These are phyloP conservation scores for Callospermophilus lateralis DNA, from an alignment of 2,113 vertebrate species.

Conservation along the genomic window DNA sequence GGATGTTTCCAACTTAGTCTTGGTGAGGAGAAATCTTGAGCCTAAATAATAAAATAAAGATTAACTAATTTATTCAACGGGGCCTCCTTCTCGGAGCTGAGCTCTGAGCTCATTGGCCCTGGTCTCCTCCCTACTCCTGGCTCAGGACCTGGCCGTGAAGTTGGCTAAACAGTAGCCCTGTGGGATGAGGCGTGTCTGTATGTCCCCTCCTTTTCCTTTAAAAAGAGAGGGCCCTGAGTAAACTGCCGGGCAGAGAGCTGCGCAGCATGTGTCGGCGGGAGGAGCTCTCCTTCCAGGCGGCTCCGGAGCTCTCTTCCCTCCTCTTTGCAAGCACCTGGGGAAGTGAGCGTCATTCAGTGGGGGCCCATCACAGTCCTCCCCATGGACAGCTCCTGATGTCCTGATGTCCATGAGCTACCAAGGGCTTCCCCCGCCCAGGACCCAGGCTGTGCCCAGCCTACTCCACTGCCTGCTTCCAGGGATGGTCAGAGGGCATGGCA, in stretches of 20 bases:
- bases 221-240: not conserved
- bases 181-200: fast-evolving
- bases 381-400: fast-evolving
- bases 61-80: not conserved
- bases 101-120: no score
- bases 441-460: not conserved
- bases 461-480: not conserved
- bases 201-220: not conserved
- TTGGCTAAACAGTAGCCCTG: not conserved
- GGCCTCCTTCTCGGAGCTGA: fast-evolving
- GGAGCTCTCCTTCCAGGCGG: not conserved
- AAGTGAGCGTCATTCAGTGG: no score
- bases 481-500: fast-evolving
- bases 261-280: not conserved
- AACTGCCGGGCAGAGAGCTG: no score
- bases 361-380: fast-evolving
- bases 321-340: not conserved
- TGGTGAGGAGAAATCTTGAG: no score
- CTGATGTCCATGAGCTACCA: fast-evolving
- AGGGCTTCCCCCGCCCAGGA: not conserved
- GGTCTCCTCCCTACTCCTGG: not conserved
- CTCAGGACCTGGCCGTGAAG: not conserved
- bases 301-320: not conserved
- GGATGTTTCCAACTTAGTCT: fast-evolving
- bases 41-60: not conserved